A percentile compares a stretch with the other conserved stretches of the same genome.
phyloP scores from a whole-genome alignment of 2,888 invertebrate species.

The Drosophila sordidapex region DNA sequence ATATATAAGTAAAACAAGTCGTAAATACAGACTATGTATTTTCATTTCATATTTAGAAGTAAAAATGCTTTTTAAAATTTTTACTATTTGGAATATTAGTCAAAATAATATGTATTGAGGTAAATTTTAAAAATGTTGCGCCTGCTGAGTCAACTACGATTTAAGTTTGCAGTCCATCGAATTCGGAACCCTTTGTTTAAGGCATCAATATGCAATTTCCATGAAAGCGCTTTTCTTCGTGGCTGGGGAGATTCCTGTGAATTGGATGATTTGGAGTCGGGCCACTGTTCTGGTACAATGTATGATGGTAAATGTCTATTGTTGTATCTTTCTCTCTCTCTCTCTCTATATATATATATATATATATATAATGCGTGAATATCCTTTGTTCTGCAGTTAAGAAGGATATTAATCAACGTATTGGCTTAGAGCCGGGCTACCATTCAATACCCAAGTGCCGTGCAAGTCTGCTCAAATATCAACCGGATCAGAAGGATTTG shows the following conservation, averaged over 20 bases:
- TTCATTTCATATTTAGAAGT: background rate
- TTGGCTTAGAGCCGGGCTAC: slow-evolving; percentile 83
- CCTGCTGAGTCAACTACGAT: background rate
- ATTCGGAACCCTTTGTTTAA: background rate
- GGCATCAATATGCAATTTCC: background rate
- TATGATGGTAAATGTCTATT: slow-evolving; percentile 42
- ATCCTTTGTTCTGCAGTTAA: slow-evolving; percentile 54
- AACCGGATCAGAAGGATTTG: slow-evolving; percentile 87
- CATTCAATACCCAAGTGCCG: slow-evolving; percentile 85
- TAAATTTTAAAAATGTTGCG: slow-evolving; percentile 18
- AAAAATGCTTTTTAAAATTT: background rate
- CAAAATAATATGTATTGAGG: slow-evolving; percentile 25
- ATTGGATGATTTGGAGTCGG: slow-evolving; percentile 25
- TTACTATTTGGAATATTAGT: slow-evolving; percentile 9
- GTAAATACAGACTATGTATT: background rate
- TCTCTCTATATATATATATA: background rate
- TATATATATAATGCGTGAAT: background rate
- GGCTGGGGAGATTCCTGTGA: slow-evolving; percentile 16
- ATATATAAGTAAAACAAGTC: too few species aligned
- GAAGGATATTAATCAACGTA: slow-evolving; percentile 66
- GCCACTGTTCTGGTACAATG: slow-evolving; percentile 61
- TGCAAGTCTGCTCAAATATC: slow-evolving; percentile 85
- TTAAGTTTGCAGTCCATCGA: background rate
- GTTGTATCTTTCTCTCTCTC: background rate
- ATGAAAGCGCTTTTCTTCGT: background rate